Base-by-base conservation (phyloP, 2,113 vertebrate species). In the Pantherophis guttatus region DNA sequence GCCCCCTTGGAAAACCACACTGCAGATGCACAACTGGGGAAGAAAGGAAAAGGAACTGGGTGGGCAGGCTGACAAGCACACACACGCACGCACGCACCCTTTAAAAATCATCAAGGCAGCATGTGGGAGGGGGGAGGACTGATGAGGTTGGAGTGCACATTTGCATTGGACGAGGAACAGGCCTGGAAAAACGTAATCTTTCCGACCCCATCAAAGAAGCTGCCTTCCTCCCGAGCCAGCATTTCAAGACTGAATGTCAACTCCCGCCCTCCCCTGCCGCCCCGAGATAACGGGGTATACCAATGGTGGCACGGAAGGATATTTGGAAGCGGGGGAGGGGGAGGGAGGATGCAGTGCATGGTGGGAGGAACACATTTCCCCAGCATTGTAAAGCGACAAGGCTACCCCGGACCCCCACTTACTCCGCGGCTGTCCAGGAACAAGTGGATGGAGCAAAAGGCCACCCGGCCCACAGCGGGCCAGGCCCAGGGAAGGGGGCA, bases 381-480 rank as follows among this genome's bases (percentile, higher is more conserved):
- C 92, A 90, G 55, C 88, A 90, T 62, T 58, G 88, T 93, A 90
- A 93, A 93, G 92, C 75, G 10, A 93, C 88, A 59, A 93, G 92
- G 92, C 88, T 86, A 62, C 70, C 88, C 44, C 55, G 19, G 92
- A 57, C 57, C 93, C 81, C 90, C 65, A 88, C 93, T 93, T 89
- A 89, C 90, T 54, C 90, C 65, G 70, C 86, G 55, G 65, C 87
- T 39, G 90, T 89, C 48, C 90, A 55, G 75, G 88, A 93, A 93
- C 70, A 58, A 92, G 86, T 86, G 59, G 85, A 29, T 88, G 62
- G 90, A 92, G 93, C 86, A 58, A 90, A 75, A 86, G 92, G 92
- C n/a, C 21, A n/a, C 88, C 92, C 8, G 75, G 29, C 88, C 93
- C 86, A 33, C 52, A 26, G 57, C 33, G 23, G 87, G 88, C 70